phyloP scores from a whole-genome alignment of 2,888 invertebrate genomes.

The Neelides folsomi region DNA sequence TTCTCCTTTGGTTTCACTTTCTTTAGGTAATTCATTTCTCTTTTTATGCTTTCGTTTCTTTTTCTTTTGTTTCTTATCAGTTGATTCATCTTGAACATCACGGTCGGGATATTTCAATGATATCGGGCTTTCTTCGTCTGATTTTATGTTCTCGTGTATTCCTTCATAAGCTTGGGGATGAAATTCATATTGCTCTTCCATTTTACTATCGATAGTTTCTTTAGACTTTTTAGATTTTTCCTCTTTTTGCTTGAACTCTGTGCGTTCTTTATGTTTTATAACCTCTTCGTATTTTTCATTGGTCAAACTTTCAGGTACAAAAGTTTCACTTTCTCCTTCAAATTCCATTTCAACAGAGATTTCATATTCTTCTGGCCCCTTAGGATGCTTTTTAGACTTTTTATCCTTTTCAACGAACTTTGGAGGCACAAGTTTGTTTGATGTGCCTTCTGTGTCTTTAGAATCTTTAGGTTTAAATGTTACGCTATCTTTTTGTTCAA shows the following conservation, averaged over 20 bases:
- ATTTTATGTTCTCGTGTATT: constrained; percentile 3
- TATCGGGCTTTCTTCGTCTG: not conserved
- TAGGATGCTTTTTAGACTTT: constrained; percentile 41
- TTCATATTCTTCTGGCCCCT: not conserved
- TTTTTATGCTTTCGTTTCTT: not conserved
- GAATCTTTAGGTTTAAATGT: not conserved
- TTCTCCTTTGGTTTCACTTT: too few relatives aligned
- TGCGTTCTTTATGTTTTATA: constrained; percentile 12
- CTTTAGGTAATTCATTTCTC: not conserved
- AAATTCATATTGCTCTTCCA: not conserved
- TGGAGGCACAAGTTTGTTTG: constrained; percentile 9
- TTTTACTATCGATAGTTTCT: constrained; percentile 12
- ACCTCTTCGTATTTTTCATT: constrained; percentile 8
- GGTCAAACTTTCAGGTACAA: too few relatives aligned
- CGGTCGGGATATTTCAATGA: not conserved
- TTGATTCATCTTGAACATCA: not conserved
- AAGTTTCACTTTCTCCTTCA: constrained; percentile 15
- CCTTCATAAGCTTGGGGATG: not conserved
- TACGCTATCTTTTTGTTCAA: not conserved
- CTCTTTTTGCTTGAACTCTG: constrained; percentile 19
- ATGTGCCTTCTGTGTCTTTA: not conserved
- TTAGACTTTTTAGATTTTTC: constrained; percentile 31
- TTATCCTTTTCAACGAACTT: constrained; percentile 42
- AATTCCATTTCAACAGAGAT: constrained; percentile 8
- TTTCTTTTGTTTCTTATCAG: not conserved